Evolutionary conservation across 1,140 invertebrate species (phyloP).

Genomic region (Linepithema humile): DNA sequence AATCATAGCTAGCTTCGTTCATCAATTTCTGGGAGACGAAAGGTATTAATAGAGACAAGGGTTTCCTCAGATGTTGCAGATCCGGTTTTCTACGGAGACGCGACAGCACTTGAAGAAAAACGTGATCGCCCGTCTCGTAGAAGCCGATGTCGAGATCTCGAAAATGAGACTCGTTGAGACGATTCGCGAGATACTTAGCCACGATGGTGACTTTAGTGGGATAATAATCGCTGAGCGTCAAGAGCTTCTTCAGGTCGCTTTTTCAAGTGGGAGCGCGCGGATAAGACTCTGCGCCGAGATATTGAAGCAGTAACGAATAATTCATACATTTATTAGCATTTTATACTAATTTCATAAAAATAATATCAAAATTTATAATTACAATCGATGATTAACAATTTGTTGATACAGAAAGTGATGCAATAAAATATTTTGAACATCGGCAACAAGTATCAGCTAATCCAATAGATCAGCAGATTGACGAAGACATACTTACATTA

Average conservation of each 20-base stretch:
- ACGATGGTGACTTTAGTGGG: not conserved
- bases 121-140: conserved; percentile 28
- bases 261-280: not conserved
- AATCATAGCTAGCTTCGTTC: not conserved
- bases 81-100: not conserved
- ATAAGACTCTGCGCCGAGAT: conserved; percentile 1
- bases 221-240: conserved; percentile 6
- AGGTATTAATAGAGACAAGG: conserved; percentile 23
- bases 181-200: conserved; percentile 10
- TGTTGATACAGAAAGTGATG: conserved; percentile 80
- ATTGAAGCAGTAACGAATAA: conserved; percentile 28
- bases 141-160: conserved; percentile 37
- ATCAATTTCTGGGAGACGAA: conserved; percentile 38
- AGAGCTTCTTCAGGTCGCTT: not conserved
- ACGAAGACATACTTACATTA: conserved; percentile 75
- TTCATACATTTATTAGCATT: not conserved
- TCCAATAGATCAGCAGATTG: conserved; percentile 63
- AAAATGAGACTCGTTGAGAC: conserved; percentile 2
- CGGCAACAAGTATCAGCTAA: conserved; percentile 66
- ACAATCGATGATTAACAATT: conserved; percentile 3
- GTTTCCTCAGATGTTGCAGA: conserved; percentile 12
- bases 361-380: not conserved
- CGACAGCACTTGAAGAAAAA: conserved; percentile 1
- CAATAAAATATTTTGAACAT: conserved; percentile 72
- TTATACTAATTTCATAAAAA: not conserved